phyloP scores from a whole-genome alignment of 2,888 invertebrate species.

The Leptinotarsa tumamoca region DNA sequence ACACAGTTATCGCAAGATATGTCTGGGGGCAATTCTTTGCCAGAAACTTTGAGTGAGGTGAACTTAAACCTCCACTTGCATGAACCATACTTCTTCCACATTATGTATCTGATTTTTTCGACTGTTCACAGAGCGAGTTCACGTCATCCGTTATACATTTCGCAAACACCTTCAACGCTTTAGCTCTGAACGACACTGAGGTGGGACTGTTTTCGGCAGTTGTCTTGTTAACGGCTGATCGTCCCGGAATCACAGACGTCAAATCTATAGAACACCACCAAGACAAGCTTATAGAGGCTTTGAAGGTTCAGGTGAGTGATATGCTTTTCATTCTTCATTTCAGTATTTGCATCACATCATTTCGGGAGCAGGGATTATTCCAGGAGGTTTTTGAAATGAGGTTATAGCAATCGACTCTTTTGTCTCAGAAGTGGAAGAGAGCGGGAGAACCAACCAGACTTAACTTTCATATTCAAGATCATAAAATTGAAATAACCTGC shows the following conservation, averaged over 20 bases:
- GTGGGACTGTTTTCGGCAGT: constrained; percentile 89
- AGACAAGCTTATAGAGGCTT: constrained; percentile 87
- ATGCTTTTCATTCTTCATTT: neutral
- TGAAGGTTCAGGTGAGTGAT: constrained; percentile 78
- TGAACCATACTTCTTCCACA: too few species aligned
- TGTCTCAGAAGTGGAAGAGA: too few species aligned
- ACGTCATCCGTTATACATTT: constrained; percentile 86
- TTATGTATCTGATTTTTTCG: neutral
- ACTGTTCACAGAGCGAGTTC: constrained; percentile 78
- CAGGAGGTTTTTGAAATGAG: too few species aligned
- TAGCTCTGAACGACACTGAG: constrained; percentile 89
- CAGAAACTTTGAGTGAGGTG: too few species aligned
- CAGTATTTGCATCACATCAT: neutral
- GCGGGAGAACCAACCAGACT: too few species aligned
- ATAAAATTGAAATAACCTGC: too few species aligned
- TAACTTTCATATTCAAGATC: too few species aligned
- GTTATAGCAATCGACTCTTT: too few species aligned
- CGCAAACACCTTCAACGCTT: constrained; percentile 78
- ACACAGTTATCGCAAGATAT: too few species aligned
- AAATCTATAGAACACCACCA: constrained; percentile 83
- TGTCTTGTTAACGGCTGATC: constrained; percentile 84
- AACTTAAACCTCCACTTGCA: too few species aligned
- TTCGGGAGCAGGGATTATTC: too few species aligned
- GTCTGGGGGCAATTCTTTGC: too few species aligned
- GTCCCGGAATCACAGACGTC: constrained; percentile 83